Evolutionary conservation across 2,113 vertebrate genomes (phyloP).

Genomic region (Neomonachus schauinslandi): DNA sequence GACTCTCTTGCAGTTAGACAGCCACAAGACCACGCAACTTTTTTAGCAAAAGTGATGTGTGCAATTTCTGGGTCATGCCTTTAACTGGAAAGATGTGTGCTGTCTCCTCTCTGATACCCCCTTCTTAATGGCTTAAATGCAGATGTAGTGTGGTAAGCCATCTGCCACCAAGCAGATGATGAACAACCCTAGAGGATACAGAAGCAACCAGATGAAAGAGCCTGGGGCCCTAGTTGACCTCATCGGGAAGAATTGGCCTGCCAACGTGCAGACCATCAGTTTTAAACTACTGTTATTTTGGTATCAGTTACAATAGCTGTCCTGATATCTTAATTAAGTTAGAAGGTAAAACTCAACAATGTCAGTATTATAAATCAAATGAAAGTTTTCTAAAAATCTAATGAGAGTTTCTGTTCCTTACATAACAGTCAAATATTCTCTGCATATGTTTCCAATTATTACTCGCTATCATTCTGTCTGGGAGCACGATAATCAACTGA

Average conservation of each 20-base stretch:
- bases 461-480: neutral
- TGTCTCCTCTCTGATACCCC: neutral
- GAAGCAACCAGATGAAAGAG: neutral
- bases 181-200: neutral
- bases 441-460: neutral
- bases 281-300: neutral
- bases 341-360: constrained; percentile 15
- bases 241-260: neutral
- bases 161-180: neutral
- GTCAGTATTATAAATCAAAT: neutral
- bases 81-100: neutral
- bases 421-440: neutral
- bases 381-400: neutral
- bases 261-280: neutral
- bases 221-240: neutral
- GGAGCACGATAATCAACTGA: neutral
- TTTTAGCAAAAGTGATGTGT: neutral
- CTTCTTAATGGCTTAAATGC: neutral
- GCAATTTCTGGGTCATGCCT: neutral
- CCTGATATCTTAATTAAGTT: neutral
- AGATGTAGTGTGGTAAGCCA: neutral
- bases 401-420: neutral
- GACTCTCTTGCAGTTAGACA: too few relatives aligned
- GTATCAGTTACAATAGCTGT: neutral
- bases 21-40: neutral